Evolutionary conservation across 1,140 invertebrate genomes (phyloP).

Genomic region (Drosophila jambulina): DNA sequence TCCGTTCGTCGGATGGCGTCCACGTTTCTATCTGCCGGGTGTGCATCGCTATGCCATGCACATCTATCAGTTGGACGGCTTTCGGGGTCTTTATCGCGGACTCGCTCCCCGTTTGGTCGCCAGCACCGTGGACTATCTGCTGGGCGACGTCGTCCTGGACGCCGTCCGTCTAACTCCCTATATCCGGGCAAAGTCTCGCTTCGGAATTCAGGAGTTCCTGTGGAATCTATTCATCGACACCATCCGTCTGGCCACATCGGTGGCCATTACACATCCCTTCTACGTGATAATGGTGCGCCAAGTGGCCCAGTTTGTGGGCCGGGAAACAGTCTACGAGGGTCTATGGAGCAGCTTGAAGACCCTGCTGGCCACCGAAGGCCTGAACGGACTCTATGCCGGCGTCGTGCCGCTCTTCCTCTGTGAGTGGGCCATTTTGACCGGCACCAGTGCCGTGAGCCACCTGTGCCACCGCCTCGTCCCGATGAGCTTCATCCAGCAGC

Average conservation of each 20-base stretch:
- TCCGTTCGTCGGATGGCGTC: slow-evolving; percentile 17
- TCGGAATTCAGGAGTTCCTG: background rate
- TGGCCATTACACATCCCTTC: slow-evolving; percentile 56
- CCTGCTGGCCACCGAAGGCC: background rate
- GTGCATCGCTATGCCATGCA: slow-evolving; percentile 53
- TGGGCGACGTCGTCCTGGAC: slow-evolving; percentile 32
- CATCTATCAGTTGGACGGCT: slow-evolving; percentile 46
- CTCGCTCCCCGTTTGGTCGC: slow-evolving; percentile 37
- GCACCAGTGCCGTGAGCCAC: slow-evolving; percentile 32
- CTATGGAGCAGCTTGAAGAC: slow-evolving; percentile 11
- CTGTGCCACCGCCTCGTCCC: slow-evolving; percentile 11
- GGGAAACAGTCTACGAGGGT: slow-evolving; percentile 25
- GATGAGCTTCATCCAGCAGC: background rate
- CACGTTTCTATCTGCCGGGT: slow-evolving; percentile 32
- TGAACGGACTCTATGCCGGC: slow-evolving; percentile 46
- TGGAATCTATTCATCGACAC: slow-evolving; percentile 35
- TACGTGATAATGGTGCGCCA: slow-evolving; percentile 60
- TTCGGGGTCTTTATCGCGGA: slow-evolving; percentile 52
- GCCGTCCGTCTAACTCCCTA: slow-evolving; percentile 13
- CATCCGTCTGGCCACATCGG: slow-evolving; percentile 34
- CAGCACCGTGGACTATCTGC: slow-evolving; percentile 3
- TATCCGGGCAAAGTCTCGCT: too few species aligned
- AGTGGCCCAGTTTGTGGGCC: slow-evolving; percentile 62
- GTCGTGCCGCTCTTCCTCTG: slow-evolving; percentile 48
- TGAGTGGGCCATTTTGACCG: slow-evolving; percentile 35